Percentiles rank a stretch among this genome's conserved stretches.
Evolutionary conservation across 2,888 invertebrate genomes (phyloP).

Genomic region (Nephrotoma appendiculata): DNA sequence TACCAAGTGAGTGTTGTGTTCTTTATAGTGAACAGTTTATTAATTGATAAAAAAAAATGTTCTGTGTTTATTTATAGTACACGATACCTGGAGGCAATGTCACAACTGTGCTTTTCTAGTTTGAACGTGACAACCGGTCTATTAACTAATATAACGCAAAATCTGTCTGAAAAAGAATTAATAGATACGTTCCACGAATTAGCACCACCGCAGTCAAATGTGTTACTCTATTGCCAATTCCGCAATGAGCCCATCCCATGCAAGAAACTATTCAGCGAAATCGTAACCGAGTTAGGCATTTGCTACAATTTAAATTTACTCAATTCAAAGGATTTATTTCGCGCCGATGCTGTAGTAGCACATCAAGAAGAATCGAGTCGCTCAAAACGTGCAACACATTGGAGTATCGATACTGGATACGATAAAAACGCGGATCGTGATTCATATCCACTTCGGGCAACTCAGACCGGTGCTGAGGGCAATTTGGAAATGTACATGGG

Average conservation of each 20-base stretch:
- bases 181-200: constrained; percentile 40
- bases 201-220: constrained; percentile 37
- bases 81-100: constrained; percentile 18
- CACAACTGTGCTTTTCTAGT: constrained; percentile 28
- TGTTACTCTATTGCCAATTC: constrained; percentile 44
- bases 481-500: constrained; percentile 47
- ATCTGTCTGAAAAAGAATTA: constrained; percentile 35
- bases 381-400: constrained; percentile 30
- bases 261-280: constrained; percentile 42
- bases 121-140: neutral
- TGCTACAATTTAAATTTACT: constrained; percentile 57
- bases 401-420: constrained; percentile 54
- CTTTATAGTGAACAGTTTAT: neutral
- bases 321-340: constrained; percentile 39
- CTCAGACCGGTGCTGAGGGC: constrained; percentile 50
- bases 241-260: constrained; percentile 37
- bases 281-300: constrained; percentile 53
- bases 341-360: constrained; percentile 31
- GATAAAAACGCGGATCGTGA: constrained; percentile 35
- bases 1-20: neutral
- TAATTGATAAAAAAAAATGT: neutral
- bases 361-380: constrained; percentile 17
- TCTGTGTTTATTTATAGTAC: neutral
- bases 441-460: constrained; percentile 51
- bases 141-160: constrained; percentile 17